Percentiles rank a stretch among this genome's conserved stretches.
Conservation (phyloP, 2,888 invertebrate species). For the Trimorus sp. region DNA sequence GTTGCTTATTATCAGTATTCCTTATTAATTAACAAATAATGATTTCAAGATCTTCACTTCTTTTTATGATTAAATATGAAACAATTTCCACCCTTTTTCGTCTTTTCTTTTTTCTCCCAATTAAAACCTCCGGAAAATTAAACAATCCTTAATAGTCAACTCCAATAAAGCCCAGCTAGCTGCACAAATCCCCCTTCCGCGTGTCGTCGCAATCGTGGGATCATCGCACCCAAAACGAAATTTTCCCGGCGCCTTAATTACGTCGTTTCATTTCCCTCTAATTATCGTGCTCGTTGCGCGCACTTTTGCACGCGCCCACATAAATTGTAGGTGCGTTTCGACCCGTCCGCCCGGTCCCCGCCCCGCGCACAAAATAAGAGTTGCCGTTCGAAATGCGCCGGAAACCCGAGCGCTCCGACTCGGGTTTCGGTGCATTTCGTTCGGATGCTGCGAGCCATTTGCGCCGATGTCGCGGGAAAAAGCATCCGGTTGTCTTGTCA, state of each 20-base stretch:
- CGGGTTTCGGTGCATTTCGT: slow-evolving; percentile 34
- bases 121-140: too few species aligned
- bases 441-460: slow-evolving; percentile 21
- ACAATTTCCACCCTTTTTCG: too few species aligned
- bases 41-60: too few species aligned
- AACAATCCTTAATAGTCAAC: too few species aligned
- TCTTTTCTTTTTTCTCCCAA: too few species aligned
- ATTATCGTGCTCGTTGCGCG: slow-evolving; percentile 3
- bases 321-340: slow-evolving; percentile 8
- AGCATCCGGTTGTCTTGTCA: neutral
- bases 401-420: slow-evolving; percentile 3
- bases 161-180: too few species aligned
- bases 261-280: slow-evolving; percentile 6
- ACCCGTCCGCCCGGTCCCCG: neutral
- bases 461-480: slow-evolving; percentile 20
- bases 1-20: too few species aligned
- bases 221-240: slow-evolving; percentile 7
- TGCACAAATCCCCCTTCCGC: too few species aligned
- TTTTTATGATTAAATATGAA: too few species aligned
- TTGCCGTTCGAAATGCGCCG: slow-evolving; percentile 23
- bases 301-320: slow-evolving; percentile 16
- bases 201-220: neutral
- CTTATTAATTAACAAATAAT: too few species aligned
- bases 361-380: slow-evolving; percentile 31
- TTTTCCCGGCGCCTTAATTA: neutral